Base-by-base conservation (phyloP, 2,113 vertebrate species). In the Pangasianodon hypophthalmus region DNA sequence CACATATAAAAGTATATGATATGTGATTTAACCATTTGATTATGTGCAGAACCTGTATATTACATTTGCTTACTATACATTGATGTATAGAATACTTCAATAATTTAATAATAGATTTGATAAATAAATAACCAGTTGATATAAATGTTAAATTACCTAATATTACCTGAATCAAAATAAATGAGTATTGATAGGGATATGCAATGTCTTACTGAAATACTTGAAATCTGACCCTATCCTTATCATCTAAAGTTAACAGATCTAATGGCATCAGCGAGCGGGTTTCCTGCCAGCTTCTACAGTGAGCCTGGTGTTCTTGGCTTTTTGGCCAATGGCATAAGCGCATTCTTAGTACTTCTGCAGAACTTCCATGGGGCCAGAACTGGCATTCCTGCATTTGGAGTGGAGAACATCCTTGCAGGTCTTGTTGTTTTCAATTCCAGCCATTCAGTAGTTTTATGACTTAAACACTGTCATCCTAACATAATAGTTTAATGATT, bases 231-330 rank as follows among this genome's bases (percentile, higher is more conserved):
- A 41, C 19, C 54, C 26, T 44, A 14, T 60, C 19, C 32, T 58
- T 41, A 13, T 84, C 81, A 37, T 84, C 46, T 81, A 67, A 64
- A 32, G 37, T 73, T n/a, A 29, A 81, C 52, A 87, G 58, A 71
- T n/a, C 87, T 46, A 54, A 97, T 97, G 97, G 93, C 90, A n/a
- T 92, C 93, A 62, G 1, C 90, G 2, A 93, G 90, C 14, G 97
- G 96, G 0, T 98, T 98, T n/a, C 96, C 97, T 0, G 97, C 97
- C 2, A 96, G 97, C 91, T 97, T 98, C 89, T 98, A 98, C 93
- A 96, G 97, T 0, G 97, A 98, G 80, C 97, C 97, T 0, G 97
- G 96, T 0, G 97, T 97, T 81, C 93, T 98, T 88, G 97, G 97
- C 24, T 96, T 98, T 90, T 91, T 98, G 0, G 95, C 97, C 1